These are phyloP conservation scores for Epicauta chinensis DNA, from an alignment of 1,140 invertebrate species.

Conservation along the genomic window DNA sequence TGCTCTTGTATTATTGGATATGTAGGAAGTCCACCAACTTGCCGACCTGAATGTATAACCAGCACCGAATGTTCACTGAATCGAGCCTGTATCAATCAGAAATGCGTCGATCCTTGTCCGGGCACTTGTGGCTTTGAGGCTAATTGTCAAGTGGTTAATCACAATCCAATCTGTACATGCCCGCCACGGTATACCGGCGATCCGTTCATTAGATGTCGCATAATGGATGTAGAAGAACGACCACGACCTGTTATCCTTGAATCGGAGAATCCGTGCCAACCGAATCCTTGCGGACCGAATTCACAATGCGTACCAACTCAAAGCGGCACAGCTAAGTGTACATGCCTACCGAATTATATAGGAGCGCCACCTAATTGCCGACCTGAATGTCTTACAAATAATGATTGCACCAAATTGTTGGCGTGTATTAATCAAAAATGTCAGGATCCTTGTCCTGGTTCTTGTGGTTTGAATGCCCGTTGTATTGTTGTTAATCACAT, in stretches of 20 bases:
- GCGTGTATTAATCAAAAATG: constrained; percentile 61
- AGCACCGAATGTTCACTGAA: constrained; percentile 58
- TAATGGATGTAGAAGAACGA: constrained; percentile 6
- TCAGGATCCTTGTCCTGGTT: constrained; percentile 66
- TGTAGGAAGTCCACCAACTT: constrained; percentile 63
- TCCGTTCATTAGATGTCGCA: constrained; percentile 53
- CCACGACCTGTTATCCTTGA: constrained; percentile 19
- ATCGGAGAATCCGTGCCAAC: constrained; percentile 57
- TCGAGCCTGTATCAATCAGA: constrained; percentile 57
- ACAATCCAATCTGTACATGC: constrained; percentile 63
- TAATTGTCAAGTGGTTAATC: constrained; percentile 61
- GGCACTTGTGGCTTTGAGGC: constrained; percentile 62
- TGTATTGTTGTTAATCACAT: constrained; percentile 71
- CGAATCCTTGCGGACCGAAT: constrained; percentile 71
- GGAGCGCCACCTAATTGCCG: constrained; percentile 62
- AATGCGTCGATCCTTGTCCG: constrained; percentile 63
- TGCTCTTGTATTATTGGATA: constrained; percentile 68
- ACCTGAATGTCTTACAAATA: constrained; percentile 59
- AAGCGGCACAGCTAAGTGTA: constrained; percentile 53
- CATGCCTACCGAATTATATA: constrained; percentile 54
- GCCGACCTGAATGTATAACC: constrained; percentile 61
- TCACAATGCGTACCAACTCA: constrained; percentile 56
- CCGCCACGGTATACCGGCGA: constrained; percentile 57
- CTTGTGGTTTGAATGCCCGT: constrained; percentile 64
- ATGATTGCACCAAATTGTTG: constrained; percentile 54